Conservation (phyloP, 2,113 vertebrate species). For the Microcebus tavaratra region DNA sequence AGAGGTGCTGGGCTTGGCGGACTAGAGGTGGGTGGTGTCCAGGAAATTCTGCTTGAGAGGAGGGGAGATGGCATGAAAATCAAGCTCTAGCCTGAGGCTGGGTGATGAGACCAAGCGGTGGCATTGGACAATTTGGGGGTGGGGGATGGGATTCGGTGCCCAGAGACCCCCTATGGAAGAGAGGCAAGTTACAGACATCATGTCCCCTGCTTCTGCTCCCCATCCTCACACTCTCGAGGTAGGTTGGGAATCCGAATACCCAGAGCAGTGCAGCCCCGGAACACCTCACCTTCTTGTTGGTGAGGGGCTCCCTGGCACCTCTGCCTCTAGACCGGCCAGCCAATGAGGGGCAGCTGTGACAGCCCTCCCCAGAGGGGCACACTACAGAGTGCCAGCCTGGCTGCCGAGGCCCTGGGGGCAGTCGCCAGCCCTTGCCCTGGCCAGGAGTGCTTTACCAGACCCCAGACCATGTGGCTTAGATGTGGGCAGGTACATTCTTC, state of each 20-base stretch:
- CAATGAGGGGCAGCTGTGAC: background rate
- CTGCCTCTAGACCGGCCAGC: background rate
- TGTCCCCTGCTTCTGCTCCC: background rate
- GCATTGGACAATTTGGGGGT: background rate
- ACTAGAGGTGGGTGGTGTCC: accelerated
- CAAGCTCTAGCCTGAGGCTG: background rate
- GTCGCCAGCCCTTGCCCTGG: background rate
- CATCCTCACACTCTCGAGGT: background rate
- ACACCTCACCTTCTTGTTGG: no score
- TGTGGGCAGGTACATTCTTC: background rate
- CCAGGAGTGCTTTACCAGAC: background rate
- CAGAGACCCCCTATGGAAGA: background rate
- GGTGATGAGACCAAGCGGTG: background rate
- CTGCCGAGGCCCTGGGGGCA: background rate
- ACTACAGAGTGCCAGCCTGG: background rate
- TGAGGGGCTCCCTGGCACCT: background rate
- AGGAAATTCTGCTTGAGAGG: background rate
- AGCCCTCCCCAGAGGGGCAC: background rate
- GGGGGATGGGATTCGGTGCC: background rate
- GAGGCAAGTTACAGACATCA: background rate
- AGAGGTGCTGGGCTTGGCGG: background rate
- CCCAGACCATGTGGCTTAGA: background rate
- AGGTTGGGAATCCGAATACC: background rate
- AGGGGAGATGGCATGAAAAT: background rate
- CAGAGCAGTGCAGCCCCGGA: background rate